These are phyloP conservation scores for Athalia circularis DNA, from an alignment of 2,888 invertebrate genomes.

Conservation along the genomic window DNA sequence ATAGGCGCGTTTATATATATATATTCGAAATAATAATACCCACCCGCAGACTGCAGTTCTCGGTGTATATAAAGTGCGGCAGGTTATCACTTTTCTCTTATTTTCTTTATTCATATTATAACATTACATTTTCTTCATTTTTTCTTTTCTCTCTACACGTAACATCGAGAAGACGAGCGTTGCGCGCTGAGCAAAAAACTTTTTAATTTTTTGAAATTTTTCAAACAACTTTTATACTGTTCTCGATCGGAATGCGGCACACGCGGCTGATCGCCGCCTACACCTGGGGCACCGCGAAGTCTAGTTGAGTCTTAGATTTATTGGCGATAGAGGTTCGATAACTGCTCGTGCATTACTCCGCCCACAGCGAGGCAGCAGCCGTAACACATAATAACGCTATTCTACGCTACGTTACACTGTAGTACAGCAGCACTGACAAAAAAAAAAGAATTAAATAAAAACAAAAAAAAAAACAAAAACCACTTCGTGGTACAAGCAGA, in stretches of 20 bases:
- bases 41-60: background rate
- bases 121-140: too few species aligned
- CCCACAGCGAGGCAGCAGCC: slow-evolving; percentile 57
- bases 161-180: too few species aligned
- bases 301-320: slow-evolving; percentile 72
- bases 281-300: slow-evolving; percentile 49
- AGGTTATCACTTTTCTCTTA: too few species aligned
- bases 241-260: slow-evolving; percentile 53
- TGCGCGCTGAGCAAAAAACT: too few species aligned
- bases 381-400: slow-evolving; percentile 38
- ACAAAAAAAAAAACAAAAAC: background rate
- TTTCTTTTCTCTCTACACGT: too few species aligned
- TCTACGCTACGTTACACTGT: slow-evolving; percentile 16
- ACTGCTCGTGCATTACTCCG: slow-evolving; percentile 71
- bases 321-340: slow-evolving; percentile 70
- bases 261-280: slow-evolving; percentile 24
- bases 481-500: background rate
- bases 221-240: too few species aligned
- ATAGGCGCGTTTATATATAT: background rate
- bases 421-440: background rate
- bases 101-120: too few species aligned
- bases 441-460: too few species aligned
- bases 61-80: too few species aligned
- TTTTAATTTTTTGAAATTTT: too few species aligned
- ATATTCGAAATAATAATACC: too few species aligned